Conservation (phyloP, 2,113 vertebrate genomes). For the Psophia crepitans region DNA sequence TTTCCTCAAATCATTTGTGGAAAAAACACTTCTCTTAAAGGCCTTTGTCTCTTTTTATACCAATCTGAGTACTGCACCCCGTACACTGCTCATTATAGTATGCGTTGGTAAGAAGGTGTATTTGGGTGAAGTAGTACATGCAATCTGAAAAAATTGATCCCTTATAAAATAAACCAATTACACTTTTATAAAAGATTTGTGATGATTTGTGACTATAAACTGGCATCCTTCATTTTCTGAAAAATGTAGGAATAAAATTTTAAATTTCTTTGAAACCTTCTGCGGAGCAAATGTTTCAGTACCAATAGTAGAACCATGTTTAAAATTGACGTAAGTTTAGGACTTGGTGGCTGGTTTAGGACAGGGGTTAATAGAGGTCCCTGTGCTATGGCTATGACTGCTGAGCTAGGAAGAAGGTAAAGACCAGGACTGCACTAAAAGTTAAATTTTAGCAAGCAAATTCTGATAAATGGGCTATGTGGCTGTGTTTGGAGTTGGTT, state of each 20-base stretch:
- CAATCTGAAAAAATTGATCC: not conserved
- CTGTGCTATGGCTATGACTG: not conserved
- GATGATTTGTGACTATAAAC: not conserved
- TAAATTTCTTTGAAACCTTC: not conserved
- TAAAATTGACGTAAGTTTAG: not conserved
- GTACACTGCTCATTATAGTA: not conserved
- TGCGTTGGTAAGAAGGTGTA: fast-evolving
- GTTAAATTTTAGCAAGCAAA: not conserved
- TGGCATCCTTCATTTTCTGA: not conserved
- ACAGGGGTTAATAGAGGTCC: not conserved
- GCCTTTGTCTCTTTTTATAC: not conserved
- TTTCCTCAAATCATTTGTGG: not conserved
- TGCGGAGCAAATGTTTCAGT: not conserved
- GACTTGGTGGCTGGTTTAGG: not conserved
- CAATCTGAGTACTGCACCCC: not conserved
- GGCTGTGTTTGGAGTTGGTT: not conserved
- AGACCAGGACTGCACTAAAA: not conserved
- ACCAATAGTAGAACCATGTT: not conserved
- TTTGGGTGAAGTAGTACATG: not conserved
- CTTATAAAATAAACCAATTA: not conserved
- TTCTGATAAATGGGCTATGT: not conserved
- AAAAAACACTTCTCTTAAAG: not conserved
- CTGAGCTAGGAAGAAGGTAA: not conserved
- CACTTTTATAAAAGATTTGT: not conserved
- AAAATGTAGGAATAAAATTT: not conserved